Evolutionary conservation across 2,888 invertebrate species (phyloP), one percentile per base, ranked within the genome.

Genomic region (Drosophila neonasuta): DNA sequence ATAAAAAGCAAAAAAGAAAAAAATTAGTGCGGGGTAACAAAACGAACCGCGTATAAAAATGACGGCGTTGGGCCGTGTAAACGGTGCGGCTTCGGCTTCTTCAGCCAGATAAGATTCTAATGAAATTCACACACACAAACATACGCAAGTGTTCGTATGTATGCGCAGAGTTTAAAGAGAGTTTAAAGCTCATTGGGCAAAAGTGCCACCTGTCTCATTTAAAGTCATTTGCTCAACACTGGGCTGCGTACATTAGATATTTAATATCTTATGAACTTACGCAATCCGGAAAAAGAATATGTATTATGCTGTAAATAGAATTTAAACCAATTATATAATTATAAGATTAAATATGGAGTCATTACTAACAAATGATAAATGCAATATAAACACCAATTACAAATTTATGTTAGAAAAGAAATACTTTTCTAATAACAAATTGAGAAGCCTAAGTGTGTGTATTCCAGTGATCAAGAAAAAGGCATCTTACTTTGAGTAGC

Each of bases 61-160:
- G 24, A 59, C 13, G 17, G 29, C 24, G 34, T 50, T 50, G 50
- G 52, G 46, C 48, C 20, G 42, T 58, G 34, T 36, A 45, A 67
- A 73, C 58, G 49, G 39, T 69, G 64, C 44, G 48, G 71, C 11
- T 32, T 44, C 72, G 36, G 15, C 24, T 24, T 24, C 24, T 24
- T 13, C 52, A 36, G 24, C n/a, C 58, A 66, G 66, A 70, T 70
- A 65, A 71, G 72, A 65, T 58, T 65, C 57, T 66, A 66, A 66
- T 66, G 72, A 66, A 71, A 72, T 55, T 56, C 24, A 2, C 46
- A 20, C 13, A 15, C 30, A 54, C 49, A 36, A 17, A 7, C 20
- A 24, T 8, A 46, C 30, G 17, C 32, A 17, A 1, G 32, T 17
- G 15, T 29, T 11, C 32, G 8, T 10, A 42, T 15, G 44, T 39